These are phyloP conservation scores for Clanis bilineata DNA, from an alignment of 2,888 invertebrate species.

Conservation along the genomic window DNA sequence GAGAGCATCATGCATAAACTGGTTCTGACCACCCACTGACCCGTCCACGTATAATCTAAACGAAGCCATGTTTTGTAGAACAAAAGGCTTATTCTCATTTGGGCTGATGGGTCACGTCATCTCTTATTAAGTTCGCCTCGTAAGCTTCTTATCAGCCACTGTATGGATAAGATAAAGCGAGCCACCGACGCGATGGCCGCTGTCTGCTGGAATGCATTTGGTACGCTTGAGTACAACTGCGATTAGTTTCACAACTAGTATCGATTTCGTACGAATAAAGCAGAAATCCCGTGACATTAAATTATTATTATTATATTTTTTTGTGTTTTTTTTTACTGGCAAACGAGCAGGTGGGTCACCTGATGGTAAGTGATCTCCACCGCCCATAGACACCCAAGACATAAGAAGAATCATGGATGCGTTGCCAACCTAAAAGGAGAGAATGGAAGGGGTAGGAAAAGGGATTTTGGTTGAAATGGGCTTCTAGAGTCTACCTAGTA, in stretches of 20 bases:
- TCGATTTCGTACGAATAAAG: too few species aligned
- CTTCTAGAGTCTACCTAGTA: too few species aligned
- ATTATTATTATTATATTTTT: too few species aligned
- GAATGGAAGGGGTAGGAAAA: too few species aligned
- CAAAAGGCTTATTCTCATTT: constrained; percentile 58
- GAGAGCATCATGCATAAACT: constrained; percentile 31
- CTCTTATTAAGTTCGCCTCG: constrained; percentile 72
- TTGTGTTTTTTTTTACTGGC: too few species aligned
- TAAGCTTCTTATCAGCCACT: constrained; percentile 78
- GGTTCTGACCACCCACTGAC: constrained; percentile 17
- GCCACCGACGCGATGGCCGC: constrained; percentile 67
- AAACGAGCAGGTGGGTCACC: too few species aligned
- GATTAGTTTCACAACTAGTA: neutral
- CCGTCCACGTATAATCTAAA: constrained; percentile 44
- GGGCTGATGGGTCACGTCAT: constrained; percentile 46
- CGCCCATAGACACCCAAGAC: too few species aligned
- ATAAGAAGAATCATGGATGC: too few species aligned
- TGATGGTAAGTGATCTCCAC: too few species aligned
- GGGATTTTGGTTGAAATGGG: too few species aligned
- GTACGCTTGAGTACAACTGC: constrained; percentile 53
- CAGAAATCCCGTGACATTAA: too few species aligned
- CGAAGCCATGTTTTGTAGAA: constrained; percentile 45
- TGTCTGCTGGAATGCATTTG: constrained; percentile 59
- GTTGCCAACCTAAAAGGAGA: too few species aligned
- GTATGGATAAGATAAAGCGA: constrained; percentile 72